Base-by-base conservation (phyloP, 2,797 vertebrate genomes). In the Hybognathus amarus region DNA sequence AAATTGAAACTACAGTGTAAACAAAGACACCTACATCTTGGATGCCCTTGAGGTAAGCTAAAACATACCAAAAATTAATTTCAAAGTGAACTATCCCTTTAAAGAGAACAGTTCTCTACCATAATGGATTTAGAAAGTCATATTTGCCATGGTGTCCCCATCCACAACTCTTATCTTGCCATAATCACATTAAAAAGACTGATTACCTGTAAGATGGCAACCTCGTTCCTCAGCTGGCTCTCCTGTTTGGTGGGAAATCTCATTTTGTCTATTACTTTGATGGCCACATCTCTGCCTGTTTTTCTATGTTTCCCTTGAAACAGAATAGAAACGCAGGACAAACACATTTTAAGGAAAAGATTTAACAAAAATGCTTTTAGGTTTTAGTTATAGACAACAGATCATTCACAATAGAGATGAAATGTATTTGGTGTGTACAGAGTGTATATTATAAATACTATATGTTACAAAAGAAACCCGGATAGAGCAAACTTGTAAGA, bases 181-280 rank as follows among this genome's bases (percentile, higher is more conserved):
- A 4, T 33, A 42, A 22, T 24, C 11, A 74, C 17, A 54, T 77
- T 47, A 50, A 20, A 5, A 56, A 38, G 27, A 67, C 18, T 8
- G n/a, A 33, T 71, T 94, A 98, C 97, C 97, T 99, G 98, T 91
- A 99, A 95, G 90, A 99, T 99, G 90, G 98, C 97, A 87, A 99
- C 98, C 93, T 99, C 98, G 54, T 99, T 99, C 87, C 98, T 96
- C 66, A 99, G 95, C 87, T 99, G 98, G 91, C 97, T 99, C 93
- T 99, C 98, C 88, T 99, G 98, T 93, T 99, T 99, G 85, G 98
- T 99, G 63, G 98, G 98, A 91, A 99, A 99, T 87, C 96, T 96
- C 97, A 99, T 98, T 92, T 99, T 99, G 94, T 99, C 98, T 80
- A 99, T 99, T 75, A 99, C 96, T 92, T 99, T 99, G 91, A 99